phyloP scores from a whole-genome alignment of 1,140 invertebrate species.

The Ostrea denselamellosa region DNA sequence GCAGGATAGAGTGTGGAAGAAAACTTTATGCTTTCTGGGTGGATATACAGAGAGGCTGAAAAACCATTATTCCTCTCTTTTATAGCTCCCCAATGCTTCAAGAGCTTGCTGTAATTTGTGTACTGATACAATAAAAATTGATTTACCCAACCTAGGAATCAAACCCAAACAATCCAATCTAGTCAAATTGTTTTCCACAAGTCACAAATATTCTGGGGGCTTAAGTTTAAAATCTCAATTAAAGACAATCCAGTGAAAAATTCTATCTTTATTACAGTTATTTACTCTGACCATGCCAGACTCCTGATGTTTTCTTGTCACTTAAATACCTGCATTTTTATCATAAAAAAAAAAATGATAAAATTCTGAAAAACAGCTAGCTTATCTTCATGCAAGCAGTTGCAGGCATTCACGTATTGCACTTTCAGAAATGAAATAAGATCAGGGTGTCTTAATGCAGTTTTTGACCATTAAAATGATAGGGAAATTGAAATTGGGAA shows the following conservation, averaged over 20 bases:
- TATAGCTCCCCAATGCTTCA: slow-evolving; percentile 9
- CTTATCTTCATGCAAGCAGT: slow-evolving; percentile 25
- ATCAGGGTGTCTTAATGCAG: slow-evolving; percentile 34
- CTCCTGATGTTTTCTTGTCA: background rate
- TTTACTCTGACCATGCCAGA: slow-evolving; percentile 14
- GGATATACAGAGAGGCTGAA: background rate
- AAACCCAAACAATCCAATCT: background rate
- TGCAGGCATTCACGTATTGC: slow-evolving; percentile 13
- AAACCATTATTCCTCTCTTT: background rate
- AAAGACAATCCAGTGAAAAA: background rate
- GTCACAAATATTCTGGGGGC: background rate
- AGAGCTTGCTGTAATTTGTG: background rate
- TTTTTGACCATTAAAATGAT: slow-evolving; percentile 40
- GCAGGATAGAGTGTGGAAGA: background rate
- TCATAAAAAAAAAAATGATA: background rate
- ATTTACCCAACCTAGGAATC: background rate
- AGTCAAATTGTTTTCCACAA: background rate
- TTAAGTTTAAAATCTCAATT: background rate
- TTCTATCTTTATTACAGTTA: background rate
- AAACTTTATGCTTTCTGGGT: background rate
- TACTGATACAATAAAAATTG: slow-evolving; percentile 30
- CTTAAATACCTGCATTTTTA: slow-evolving; percentile 14
- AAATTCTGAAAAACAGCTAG: slow-evolving; percentile 19
- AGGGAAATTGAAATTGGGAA: slow-evolving; percentile 35
- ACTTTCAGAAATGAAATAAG: slow-evolving; percentile 28